Evolutionary conservation across 2,113 vertebrate genomes (phyloP).

Genomic region (Cheilinus undulatus): DNA sequence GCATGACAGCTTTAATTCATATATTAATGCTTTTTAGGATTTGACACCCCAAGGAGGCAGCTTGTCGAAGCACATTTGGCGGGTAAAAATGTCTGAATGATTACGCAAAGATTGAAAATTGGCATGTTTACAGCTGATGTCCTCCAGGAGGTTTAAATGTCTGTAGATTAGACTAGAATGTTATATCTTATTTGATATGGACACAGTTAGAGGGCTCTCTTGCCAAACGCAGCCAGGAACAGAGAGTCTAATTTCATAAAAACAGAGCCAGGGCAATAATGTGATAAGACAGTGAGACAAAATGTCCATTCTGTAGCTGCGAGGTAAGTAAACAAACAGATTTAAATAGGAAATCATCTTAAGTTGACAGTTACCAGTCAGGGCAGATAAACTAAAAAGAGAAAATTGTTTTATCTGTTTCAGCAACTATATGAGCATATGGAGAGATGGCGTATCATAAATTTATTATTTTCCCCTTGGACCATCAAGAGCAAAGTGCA

Average conservation of each 20-base stretch:
- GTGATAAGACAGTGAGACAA: conserved; percentile 11
- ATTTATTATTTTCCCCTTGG: conserved; percentile 39
- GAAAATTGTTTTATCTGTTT: conserved; percentile 65
- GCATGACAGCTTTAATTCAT: not conserved
- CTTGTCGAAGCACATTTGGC: not conserved
- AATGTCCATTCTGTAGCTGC: conserved; percentile 34
- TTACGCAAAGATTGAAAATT: not conserved
- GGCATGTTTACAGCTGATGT: conserved; percentile 2
- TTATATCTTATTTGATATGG: conserved; percentile 17
- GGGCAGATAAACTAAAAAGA: conserved; percentile 34
- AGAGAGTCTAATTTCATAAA: conserved; percentile 35
- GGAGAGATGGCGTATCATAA: conserved; percentile 54
- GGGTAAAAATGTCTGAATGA: not conserved
- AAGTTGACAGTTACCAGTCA: conserved; percentile 55
- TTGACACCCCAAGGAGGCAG: not conserved
- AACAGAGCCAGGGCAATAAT: conserved; percentile 13
- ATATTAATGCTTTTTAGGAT: not conserved
- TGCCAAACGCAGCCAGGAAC: conserved; percentile 10
- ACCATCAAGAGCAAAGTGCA: conserved; percentile 36
- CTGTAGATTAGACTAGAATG: conserved; percentile 15
- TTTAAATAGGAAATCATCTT: conserved; percentile 37
- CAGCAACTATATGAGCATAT: conserved; percentile 34
- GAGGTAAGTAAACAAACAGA: conserved; percentile 51
- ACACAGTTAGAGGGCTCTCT: conserved; percentile 10
- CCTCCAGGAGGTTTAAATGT: conserved; percentile 30